A percentile compares a stretch with the other conserved stretches of the same genome.
phyloP scores from a whole-genome alignment of 2,113 vertebrate species.

The Embiotoca jacksoni region DNA sequence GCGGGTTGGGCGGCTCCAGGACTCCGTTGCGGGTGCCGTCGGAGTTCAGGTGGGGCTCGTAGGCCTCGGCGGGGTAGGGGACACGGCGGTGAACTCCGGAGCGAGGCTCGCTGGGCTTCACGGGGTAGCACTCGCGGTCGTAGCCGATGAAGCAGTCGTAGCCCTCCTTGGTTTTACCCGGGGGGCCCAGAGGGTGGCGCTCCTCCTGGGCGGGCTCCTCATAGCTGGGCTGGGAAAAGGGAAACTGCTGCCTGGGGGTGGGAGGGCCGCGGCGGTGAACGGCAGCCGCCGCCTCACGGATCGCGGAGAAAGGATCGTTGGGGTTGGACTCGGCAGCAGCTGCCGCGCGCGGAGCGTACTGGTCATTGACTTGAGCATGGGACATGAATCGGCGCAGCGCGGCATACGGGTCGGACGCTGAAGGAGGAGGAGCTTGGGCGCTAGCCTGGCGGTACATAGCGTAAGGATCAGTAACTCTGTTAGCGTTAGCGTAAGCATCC shows the following conservation, averaged over 20 bases:
- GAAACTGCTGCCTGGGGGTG: constrained; percentile 59
- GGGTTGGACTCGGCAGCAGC: constrained; percentile 59
- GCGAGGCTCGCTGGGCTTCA: constrained; percentile 64
- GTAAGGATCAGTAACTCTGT: constrained; percentile 73
- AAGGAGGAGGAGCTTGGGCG: constrained; percentile 48
- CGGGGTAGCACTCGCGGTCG: constrained; percentile 82
- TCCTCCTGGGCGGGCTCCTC: constrained; percentile 73
- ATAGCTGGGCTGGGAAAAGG: constrained; percentile 42
- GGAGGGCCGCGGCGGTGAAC: constrained; percentile 54
- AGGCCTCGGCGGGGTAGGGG: constrained; percentile 64
- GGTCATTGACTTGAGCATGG: constrained; percentile 62
- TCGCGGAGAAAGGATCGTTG: constrained; percentile 65
- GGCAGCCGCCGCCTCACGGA: constrained; percentile 50
- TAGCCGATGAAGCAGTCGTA: constrained; percentile 86
- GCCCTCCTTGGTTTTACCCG: constrained; percentile 87
- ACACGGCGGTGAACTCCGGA: constrained; percentile 62
- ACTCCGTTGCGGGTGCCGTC: constrained; percentile 78
- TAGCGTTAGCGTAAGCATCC: constrained; percentile 65
- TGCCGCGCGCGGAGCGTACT: constrained; percentile 52
- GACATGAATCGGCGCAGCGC: constrained; percentile 67
- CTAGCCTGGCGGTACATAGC: constrained; percentile 65
- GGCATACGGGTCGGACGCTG: constrained; percentile 59
- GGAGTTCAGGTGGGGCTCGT: constrained; percentile 80
- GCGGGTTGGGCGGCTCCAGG: constrained; percentile 78
- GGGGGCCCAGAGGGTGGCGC: constrained; percentile 78